A percentile compares a stretch with the other conserved stretches of the same genome.
Evolutionary conservation across 2,888 invertebrate genomes (phyloP).

Genomic region (Catocala nupta): DNA sequence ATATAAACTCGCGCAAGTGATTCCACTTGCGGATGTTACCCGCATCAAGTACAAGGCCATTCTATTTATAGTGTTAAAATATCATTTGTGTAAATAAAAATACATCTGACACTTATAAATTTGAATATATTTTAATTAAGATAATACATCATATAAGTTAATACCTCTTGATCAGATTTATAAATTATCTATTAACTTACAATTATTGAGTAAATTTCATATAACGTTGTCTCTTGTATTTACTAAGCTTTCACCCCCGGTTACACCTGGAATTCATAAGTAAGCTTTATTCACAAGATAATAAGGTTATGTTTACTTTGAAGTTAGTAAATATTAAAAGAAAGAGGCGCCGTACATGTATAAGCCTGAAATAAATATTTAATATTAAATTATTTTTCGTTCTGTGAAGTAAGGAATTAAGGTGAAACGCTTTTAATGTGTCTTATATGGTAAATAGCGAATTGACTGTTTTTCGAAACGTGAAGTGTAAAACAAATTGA

Average conservation of each 20-base stretch:
- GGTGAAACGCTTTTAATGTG: slow-evolving; percentile 15
- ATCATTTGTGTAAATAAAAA: slow-evolving; percentile 5
- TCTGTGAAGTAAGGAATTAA: neutral
- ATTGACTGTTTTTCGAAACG: too few relatives aligned
- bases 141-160: slow-evolving; percentile 15
- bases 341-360: neutral
- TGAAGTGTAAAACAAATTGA: too few relatives aligned
- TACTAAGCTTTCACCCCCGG: slow-evolving; percentile 67
- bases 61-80: too few relatives aligned
- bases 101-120: slow-evolving; percentile 17
- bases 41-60: too few relatives aligned
- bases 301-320: neutral
- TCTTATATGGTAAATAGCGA: too few relatives aligned
- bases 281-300: slow-evolving; percentile 15
- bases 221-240: slow-evolving; percentile 67
- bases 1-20: too few relatives aligned
- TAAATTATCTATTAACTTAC: neutral
- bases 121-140: slow-evolving; percentile 27
- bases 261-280: slow-evolving; percentile 62
- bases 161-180: slow-evolving; percentile 19
- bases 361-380: slow-evolving; percentile 20
- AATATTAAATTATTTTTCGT: neutral
- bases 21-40: too few relatives aligned
- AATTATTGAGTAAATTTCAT: slow-evolving; percentile 37
- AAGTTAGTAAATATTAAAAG: slow-evolving; percentile 15